Base-by-base conservation (phyloP, 2,797 vertebrate species). In the Fistularia commersonii region DNA sequence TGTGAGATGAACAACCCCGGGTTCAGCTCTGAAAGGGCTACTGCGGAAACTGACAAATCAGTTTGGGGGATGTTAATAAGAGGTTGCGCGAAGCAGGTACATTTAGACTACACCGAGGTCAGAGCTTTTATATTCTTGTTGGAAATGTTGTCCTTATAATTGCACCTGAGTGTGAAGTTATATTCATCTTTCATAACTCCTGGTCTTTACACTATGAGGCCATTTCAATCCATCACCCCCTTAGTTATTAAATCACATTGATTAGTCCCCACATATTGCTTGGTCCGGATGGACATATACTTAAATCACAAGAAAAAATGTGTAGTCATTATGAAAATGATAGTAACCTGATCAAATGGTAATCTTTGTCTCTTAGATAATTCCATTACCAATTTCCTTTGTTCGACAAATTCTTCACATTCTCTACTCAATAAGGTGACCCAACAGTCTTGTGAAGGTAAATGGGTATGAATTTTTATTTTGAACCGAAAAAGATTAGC, bases 1-100 rank as follows among this genome's bases (percentile, higher is more conserved):
- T 43, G 48, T 9, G 44, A 38, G 45, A 71, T 56, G 59, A 57
- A 65, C 56, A 57, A 39, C 35, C 45, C 10, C 35, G 31, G 11
- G 12, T 48, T 54, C 38, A 56, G 43, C 37, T 23, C 38, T 31
- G 42, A 51, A 40, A 51, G 40, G 56, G 57, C 6, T 42, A 50
- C 42, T 44, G 66, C 52, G 33, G 43, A 9, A 3, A 8, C 15
- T 11, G 11, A 45, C 43, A 7, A 8, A 1, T 50, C 5, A 8
- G 51, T 56, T 42, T 42, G 11, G 39, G 41, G 23, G 64, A 48
- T 52, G 40, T n/a, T 58, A 51, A 65, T 48, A 42, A 12, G 23
- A 49, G 54, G n/a, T 12, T 0, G 35, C 41, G 41, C 48, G 57
- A 51, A 72, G 38, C 8, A 42, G 47, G 34, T 45, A 38, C 14